Evolutionary conservation across 2,113 vertebrate genomes (phyloP), one percentile per base, ranked within the genome.

Genomic region (Galemys pyrenaicus): DNA sequence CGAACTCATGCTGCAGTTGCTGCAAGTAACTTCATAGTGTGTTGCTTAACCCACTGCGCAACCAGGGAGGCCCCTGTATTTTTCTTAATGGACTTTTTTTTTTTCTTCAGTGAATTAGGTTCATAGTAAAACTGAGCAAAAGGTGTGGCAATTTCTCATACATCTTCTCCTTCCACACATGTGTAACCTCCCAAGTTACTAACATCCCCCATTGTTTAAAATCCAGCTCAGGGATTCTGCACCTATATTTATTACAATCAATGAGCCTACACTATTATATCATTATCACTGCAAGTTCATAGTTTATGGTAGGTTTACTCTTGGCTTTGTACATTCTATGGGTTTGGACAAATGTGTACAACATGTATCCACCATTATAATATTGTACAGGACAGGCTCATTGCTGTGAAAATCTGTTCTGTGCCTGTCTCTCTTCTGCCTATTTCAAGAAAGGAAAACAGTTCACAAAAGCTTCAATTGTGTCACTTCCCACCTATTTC

Each of bases 361-460:
- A 32, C 35, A 67, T 41, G 8, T 32, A 24, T 54, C 65, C 28
- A 12, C 35, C 35, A 30, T 81, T 71, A 46, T 11, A 70, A 39
- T 30, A 22, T 35, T 37, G 30, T 71, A 37, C 8, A 24, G 51
- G 46, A 2, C 35, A 32, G 39, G 70, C 39, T 71, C 26, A 35
- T 51, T 81, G 51, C 22, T 51, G 51, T 60, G 58, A 81, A 92
- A 85, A 8, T 22, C 54, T 87, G 11, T 80, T n/a, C 58, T 28
- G 41, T 64, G 26, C 28, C 28, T 92, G 62, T 83, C 90, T 92
- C 8, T 73, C 41, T 41, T 28, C 41, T 64, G 60, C 10, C 60
- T 92, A 70, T 83, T 92, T 92, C 32, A 89, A 64, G 74, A 91
- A 68, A 94, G 51, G 56, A 89, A 94, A 87, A 46, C 17, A 60